Evolutionary conservation across 2,888 invertebrate species (phyloP).

Genomic region (Limulus polyphemus): DNA sequence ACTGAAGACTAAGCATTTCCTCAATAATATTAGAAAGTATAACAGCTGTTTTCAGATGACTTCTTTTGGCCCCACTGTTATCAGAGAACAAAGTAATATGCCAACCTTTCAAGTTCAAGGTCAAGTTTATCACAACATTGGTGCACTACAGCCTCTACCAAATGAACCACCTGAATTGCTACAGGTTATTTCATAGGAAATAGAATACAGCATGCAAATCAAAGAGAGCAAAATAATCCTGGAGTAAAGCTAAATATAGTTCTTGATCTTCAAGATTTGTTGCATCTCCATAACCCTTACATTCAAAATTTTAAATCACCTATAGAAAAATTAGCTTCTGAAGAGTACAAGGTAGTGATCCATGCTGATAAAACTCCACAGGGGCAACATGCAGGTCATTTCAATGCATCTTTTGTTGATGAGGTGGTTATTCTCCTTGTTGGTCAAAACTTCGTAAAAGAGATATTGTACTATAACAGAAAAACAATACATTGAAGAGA

Average conservation of each 20-base stretch:
- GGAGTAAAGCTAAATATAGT: slow-evolving; percentile 28
- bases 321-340: too few species aligned
- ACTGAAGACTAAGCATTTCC: background rate
- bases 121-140: slow-evolving; percentile 8
- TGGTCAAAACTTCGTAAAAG: too few species aligned
- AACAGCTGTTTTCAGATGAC: slow-evolving; percentile 11
- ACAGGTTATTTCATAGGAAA: slow-evolving; percentile 31
- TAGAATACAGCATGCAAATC: slow-evolving; percentile 26
- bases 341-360: too few species aligned
- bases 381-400: too few species aligned
- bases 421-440: too few species aligned
- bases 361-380: too few species aligned
- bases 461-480: too few species aligned
- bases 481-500: too few species aligned
- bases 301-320: too few species aligned
- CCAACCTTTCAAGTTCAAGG: slow-evolving; percentile 8
- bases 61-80: slow-evolving; percentile 5
- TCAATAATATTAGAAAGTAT: background rate
- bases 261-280: slow-evolving; percentile 9
- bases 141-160: slow-evolving; percentile 1
- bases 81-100: background rate
- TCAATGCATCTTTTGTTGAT: too few species aligned
- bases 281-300: too few species aligned
- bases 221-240: slow-evolving; percentile 26
- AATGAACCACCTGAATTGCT: slow-evolving; percentile 6